Evolutionary conservation across 2,113 vertebrate species (phyloP), one percentile per base, ranked within the genome.

Genomic region (Benitochromis conjunctus): DNA sequence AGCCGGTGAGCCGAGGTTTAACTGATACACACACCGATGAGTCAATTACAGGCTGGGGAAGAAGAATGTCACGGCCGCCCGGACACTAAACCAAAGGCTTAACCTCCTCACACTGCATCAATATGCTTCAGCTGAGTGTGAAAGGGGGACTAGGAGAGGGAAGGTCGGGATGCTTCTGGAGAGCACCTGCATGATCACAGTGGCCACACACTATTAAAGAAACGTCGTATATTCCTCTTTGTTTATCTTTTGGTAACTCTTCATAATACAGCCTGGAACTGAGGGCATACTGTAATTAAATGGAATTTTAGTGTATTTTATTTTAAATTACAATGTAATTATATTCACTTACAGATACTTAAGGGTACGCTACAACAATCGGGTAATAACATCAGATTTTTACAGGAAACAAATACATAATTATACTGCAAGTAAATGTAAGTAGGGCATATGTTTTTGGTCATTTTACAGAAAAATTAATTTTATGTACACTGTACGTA

Each of bases 41-140:
- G 93, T 95, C 94, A 95, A 94, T 95, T 95, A 95, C 87, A 91
- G 93, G 69, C 91, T 24, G 83, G 77, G 58, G 60, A 89, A 90
- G 90, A 86, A 91, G 91, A 95, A 92, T 95, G 93, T 94, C 89
- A 95, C 85, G 89, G 92, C 91, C 81, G 77, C 90, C 77, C 74
- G 82, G 94, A 93, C 92, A 90, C 92, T 92, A 91, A 93, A 91
- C 90, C 91, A n/a, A 5, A 60, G 81, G 91, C 91, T 95, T 94
- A 95, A 90, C 92, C 93, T 92, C 87, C 92, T 88, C 78, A 58
- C 86, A 64, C 86, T 5, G 57, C 91, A 93, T 95, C 93, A 92
- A 92, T 93, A 91, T 89, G 89, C 82, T 86, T 78, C 81, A 62
- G 9, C 13, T 7, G 14, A 19, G 58, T 55, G 48, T 60, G 71